Evolutionary conservation across 2,113 vertebrate genomes (phyloP).

Genomic region (Tupaia tana): DNA sequence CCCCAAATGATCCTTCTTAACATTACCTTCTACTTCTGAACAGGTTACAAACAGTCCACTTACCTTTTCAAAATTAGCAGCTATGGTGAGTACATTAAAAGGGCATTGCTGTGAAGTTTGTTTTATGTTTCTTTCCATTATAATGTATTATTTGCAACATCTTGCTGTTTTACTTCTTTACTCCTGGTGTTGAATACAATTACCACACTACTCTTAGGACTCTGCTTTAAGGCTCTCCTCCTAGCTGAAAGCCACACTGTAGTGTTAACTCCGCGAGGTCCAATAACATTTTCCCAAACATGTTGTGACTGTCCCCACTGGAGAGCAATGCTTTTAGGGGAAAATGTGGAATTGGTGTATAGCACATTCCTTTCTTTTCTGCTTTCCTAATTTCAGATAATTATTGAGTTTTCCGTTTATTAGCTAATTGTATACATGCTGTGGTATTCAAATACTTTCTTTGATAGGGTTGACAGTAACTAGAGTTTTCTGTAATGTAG

Average conservation of each 20-base stretch:
- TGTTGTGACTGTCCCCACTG: conserved; percentile 75
- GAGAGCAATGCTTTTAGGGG: conserved; percentile 65
- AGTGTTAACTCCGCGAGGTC: conserved; percentile 62
- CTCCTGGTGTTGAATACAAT: conserved; percentile 54
- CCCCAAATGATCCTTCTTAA: conserved; percentile 41
- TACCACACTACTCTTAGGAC: conserved; percentile 39
- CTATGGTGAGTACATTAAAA: conserved; percentile 40
- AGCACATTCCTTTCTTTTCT: conserved; percentile 53
- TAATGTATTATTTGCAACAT: conserved; percentile 56
- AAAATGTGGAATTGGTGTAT: conserved; percentile 58
- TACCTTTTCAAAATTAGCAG: conserved; percentile 63
- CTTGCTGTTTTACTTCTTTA: conserved; percentile 66
- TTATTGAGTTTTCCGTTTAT: conserved; percentile 71
- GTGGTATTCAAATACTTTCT: conserved; percentile 68
- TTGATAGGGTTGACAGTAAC: conserved; percentile 70
- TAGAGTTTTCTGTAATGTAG: conserved; percentile 60
- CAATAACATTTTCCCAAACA: conserved; percentile 73
- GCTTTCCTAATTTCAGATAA: conserved; percentile 67
- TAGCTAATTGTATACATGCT: conserved; percentile 63
- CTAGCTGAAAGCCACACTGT: conserved; percentile 51
- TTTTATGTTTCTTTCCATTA: conserved; percentile 61
- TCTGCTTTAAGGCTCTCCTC: conserved; percentile 69
- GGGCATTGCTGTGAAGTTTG: conserved; percentile 43
- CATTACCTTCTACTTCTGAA: not conserved
- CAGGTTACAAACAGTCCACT: conserved; percentile 49